phyloP scores from a whole-genome alignment of 2,113 vertebrate genomes.

The Muntiacus muntjak region DNA sequence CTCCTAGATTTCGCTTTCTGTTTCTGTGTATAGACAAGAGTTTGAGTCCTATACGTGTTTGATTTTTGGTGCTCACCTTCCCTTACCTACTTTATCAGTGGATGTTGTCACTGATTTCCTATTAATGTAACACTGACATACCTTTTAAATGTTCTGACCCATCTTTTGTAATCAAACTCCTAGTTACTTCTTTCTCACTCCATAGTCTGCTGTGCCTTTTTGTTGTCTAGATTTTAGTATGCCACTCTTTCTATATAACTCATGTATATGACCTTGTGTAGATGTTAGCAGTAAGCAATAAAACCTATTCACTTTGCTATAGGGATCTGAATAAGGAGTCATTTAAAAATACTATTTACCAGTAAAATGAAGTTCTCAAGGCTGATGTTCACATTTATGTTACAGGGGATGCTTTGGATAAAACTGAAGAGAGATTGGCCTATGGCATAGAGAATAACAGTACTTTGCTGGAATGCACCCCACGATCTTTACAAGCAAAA shows the following conservation, averaged over 20 bases:
- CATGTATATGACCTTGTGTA: not conserved
- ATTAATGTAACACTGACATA: no score
- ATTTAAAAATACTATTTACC: not conserved
- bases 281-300: not conserved
- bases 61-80: not conserved
- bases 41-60: not conserved
- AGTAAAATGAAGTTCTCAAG: not conserved
- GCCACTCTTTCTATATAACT: not conserved
- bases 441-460: conserved; percentile 95
- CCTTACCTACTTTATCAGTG: not conserved
- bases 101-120: not conserved
- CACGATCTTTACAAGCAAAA: conserved; percentile 92
- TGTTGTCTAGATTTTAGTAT: not conserved
- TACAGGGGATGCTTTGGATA: conserved; percentile 79
- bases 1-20: not conserved
- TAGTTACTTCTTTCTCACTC: not conserved
- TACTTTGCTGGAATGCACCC: conserved; percentile 93
- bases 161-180: not conserved
- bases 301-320: not conserved
- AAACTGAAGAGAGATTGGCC: conserved; percentile 84
- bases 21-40: not conserved
- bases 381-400: not conserved
- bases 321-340: not conserved
- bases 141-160: not conserved
- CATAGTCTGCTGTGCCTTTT: not conserved